Percentiles rank a stretch among this genome's conserved stretches.
Evolutionary conservation across 92 coral and sea anemone species (phyloP).

Genomic region (Pocillopora grandis): DNA sequence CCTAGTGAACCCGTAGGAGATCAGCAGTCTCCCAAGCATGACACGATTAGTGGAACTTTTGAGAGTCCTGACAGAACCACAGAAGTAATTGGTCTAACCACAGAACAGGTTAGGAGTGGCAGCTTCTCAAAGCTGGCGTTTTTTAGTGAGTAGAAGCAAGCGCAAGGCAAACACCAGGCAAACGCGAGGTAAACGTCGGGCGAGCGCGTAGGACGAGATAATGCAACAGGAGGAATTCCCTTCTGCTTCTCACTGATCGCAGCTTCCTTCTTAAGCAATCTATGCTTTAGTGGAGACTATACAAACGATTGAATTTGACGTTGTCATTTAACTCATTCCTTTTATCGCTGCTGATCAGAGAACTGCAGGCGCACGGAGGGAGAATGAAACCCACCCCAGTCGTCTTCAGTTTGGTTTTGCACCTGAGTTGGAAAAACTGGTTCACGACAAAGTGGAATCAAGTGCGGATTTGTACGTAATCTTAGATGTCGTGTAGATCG

Average conservation of each 20-base stretch:
- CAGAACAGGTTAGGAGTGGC: neutral
- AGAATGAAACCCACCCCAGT: slow-evolving; percentile 47
- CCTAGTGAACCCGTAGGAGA: slow-evolving; percentile 13
- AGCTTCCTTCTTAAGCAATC: no score
- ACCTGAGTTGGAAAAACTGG: slow-evolving; percentile 80
- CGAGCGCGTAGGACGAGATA: no score
- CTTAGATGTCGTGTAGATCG: neutral
- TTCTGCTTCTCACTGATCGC: no score
- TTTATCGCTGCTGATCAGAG: slow-evolving; percentile 8
- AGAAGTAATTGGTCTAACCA: neutral
- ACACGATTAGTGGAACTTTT: slow-evolving; percentile 25
- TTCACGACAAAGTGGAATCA: slow-evolving; percentile 74
- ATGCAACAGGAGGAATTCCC: no score
- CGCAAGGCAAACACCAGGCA: no score
- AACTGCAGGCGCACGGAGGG: slow-evolving; percentile 15
- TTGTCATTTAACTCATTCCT: neutral
- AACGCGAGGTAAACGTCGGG: no score
- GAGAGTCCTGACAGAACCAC: slow-evolving; percentile 2
- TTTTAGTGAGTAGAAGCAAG: no score
- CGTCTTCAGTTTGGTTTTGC: slow-evolving; percentile 89
- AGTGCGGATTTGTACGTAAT: slow-evolving; percentile 64
- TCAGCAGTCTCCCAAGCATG: slow-evolving; percentile 31
- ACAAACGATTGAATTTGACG: neutral
- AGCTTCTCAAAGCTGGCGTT: no score
- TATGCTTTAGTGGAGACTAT: neutral